Percentiles rank a stretch among this genome's conserved stretches.
Conservation (phyloP, 1,140 invertebrate species). For the Asbolus verrucosus region DNA sequence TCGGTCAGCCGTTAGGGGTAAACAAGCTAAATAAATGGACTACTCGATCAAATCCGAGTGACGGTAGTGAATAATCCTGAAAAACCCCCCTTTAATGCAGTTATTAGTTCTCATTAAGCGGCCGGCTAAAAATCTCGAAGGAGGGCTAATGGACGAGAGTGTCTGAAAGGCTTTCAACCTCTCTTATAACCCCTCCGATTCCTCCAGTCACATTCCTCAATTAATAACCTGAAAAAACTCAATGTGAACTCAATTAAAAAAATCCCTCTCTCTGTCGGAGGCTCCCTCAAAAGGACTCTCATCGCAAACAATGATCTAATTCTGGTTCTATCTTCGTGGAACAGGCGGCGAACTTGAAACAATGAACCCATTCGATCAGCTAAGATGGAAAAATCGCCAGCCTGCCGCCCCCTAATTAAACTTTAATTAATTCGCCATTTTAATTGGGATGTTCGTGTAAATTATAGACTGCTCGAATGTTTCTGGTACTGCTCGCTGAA, state of each 20-base stretch:
- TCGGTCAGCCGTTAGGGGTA: conserved; percentile 10
- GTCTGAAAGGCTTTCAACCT: neutral
- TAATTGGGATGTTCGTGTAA: conserved; percentile 7
- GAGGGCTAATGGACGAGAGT: neutral
- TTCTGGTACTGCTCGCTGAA: neutral
- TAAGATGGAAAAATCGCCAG: conserved; percentile 3
- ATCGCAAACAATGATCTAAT: neutral
- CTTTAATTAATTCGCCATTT: conserved; percentile 30
- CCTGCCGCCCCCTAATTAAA: conserved; percentile 25
- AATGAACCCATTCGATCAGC: conserved; percentile 1
- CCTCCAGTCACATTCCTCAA: no score
- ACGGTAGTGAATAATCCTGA: neutral
- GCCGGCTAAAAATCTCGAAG: neutral
- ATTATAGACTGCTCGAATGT: conserved; percentile 5
- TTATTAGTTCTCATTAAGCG: conserved; percentile 1
- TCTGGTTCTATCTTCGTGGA: conserved; percentile 2
- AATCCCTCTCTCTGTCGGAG: neutral
- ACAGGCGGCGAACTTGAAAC: conserved; percentile 8
- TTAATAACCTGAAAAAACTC: conserved; percentile 4
- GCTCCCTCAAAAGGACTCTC: no score
- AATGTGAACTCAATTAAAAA: conserved; percentile 9
- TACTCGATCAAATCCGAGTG: conserved; percentile 13
- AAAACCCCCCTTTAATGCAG: neutral
- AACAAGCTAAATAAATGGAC: conserved; percentile 21
- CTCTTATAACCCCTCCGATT: no score